phyloP scores from a whole-genome alignment of 1,140 invertebrate genomes.

The Aphidius ervi region DNA sequence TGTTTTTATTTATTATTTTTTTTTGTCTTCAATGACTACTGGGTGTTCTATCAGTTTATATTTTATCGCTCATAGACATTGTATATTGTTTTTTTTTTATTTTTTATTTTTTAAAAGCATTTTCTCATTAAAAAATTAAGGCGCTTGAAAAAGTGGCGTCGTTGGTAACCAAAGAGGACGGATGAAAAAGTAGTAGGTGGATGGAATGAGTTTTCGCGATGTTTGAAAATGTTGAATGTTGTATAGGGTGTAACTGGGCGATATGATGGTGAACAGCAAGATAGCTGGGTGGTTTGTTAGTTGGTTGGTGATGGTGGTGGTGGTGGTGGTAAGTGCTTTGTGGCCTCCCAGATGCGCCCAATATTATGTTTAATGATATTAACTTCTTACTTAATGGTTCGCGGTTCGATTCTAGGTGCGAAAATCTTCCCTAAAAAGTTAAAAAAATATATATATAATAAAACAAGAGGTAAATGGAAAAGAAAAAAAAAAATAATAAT shows the following conservation, averaged over 20 bases:
- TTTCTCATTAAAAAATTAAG: conserved; percentile 57
- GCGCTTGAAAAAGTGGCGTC: conserved; percentile 27
- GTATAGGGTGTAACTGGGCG: conserved; percentile 5
- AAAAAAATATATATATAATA: background rate
- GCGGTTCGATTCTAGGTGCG: conserved; percentile 53
- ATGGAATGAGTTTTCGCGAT: conserved; percentile 27
- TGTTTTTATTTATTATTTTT: conserved; percentile 29
- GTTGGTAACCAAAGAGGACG: conserved; percentile 24
- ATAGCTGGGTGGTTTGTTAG: no score
- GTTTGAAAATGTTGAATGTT: conserved; percentile 23
- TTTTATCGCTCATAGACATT: conserved; percentile 51
- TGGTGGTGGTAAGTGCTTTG: conserved; percentile 50
- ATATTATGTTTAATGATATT: conserved; percentile 58
- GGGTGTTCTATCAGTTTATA: conserved; percentile 31
- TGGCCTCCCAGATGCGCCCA: conserved; percentile 54
- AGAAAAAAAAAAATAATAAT: background rate
- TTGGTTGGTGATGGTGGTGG: conserved; percentile 33
- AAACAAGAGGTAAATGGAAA: conserved; percentile 2
- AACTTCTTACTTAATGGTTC: conserved; percentile 56
- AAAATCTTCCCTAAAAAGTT: conserved; percentile 28
- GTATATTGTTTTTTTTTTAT: conserved; percentile 51
- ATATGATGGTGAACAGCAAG: background rate
- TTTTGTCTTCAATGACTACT: conserved; percentile 19
- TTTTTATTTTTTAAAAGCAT: conserved; percentile 54
- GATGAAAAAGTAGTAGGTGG: conserved; percentile 19